phyloP scores from a whole-genome alignment of 2,797 vertebrate genomes.

The Lagorchestes hirsutus region DNA sequence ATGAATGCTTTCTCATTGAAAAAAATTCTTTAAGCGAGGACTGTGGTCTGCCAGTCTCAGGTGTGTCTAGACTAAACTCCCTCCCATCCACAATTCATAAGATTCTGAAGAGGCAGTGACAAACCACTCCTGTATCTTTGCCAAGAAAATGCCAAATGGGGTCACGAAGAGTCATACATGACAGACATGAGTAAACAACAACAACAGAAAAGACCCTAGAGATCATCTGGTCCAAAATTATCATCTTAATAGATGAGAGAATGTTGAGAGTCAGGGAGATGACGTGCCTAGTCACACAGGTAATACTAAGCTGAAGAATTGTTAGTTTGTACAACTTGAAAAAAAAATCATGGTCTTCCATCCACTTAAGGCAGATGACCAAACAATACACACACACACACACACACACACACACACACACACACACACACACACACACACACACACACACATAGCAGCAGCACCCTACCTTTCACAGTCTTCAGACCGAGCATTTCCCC shows the following conservation, averaged over 20 bases:
- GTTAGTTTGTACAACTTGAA: neutral
- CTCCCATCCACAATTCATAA: neutral
- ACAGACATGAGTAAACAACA: neutral
- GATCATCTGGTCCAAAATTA: neutral
- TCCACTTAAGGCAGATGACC: neutral
- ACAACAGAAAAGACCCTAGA: neutral
- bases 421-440: no score
- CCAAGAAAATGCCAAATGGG: neutral
- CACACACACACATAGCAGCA: neutral
- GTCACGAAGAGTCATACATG: neutral
- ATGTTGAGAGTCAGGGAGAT: neutral
- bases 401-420: no score
- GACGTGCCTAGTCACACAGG: neutral
- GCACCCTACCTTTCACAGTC: constrained; percentile 89
- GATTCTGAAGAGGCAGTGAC: neutral
- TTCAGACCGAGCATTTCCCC: constrained; percentile 88
- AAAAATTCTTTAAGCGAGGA: neutral
- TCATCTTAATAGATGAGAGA: neutral
- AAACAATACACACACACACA: neutral
- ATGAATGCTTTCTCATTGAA: neutral
- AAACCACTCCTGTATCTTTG: neutral
- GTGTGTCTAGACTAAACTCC: neutral
- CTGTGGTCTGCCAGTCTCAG: neutral
- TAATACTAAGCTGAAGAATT: neutral
- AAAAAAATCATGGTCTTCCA: neutral